These are phyloP conservation scores for Alaudala cheleensis DNA, from an alignment of 2,113 vertebrate species.

Conservation along the genomic window DNA sequence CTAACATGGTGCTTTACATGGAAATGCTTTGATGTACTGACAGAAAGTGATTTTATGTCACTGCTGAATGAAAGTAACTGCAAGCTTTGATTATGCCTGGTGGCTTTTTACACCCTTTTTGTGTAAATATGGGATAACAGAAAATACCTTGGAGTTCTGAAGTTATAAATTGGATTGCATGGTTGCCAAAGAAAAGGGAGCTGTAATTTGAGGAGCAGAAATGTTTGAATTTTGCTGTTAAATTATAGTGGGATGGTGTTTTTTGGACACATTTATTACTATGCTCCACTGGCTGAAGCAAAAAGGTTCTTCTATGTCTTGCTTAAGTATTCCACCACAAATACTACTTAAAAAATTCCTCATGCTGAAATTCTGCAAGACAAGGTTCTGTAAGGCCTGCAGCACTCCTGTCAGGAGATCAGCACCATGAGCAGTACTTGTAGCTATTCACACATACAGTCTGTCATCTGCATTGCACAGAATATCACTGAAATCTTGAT, in stretches of 20 bases:
- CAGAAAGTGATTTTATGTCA: conserved; percentile 25
- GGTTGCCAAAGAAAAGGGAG: neutral
- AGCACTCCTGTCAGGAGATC: neutral
- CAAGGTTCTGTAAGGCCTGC: neutral
- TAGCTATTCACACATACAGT: neutral
- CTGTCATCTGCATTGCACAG: neutral
- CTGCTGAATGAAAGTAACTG: conserved; percentile 7
- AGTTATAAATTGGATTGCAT: neutral
- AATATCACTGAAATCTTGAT: neutral
- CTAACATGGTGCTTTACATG: neutral
- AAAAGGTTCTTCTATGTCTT: neutral
- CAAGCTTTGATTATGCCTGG: conserved; percentile 42
- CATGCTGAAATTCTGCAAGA: neutral
- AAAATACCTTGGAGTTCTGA: neutral
- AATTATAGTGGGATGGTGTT: neutral
- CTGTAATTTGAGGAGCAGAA: neutral
- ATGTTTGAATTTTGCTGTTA: conserved; percentile 14
- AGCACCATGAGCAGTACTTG: neutral
- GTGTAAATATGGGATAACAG: conserved; percentile 5
- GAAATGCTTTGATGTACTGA: conserved; percentile 32
- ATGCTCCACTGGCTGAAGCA: neutral
- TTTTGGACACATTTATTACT: neutral
- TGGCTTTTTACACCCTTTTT: conserved; percentile 30
- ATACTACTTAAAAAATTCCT: neutral
- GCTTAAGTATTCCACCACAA: neutral